These are phyloP conservation scores for Rhegmatorhina hoffmannsi DNA, from an alignment of 2,113 vertebrate species.

Conservation along the genomic window DNA sequence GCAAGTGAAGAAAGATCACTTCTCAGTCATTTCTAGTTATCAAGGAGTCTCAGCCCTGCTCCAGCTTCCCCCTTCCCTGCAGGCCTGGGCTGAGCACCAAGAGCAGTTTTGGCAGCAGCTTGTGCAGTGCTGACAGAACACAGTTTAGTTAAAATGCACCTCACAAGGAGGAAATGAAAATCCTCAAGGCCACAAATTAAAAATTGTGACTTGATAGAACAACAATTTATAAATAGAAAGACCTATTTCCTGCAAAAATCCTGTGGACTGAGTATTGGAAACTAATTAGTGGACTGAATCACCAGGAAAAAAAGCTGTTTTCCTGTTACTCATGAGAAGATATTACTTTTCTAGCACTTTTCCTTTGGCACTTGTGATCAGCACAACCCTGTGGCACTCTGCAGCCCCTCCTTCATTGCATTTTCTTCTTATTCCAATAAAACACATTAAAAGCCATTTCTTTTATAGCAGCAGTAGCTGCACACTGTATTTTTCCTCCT, in stretches of 20 bases:
- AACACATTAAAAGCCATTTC: neutral
- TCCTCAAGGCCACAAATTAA: slow-evolving; percentile 26
- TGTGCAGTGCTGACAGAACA: neutral
- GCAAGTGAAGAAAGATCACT: neutral
- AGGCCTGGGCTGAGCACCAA: neutral
- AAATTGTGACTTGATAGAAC: slow-evolving; percentile 32
- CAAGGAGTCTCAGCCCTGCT: neutral
- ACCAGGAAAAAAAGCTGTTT: neutral
- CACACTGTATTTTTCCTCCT: neutral
- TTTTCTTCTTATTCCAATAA: slow-evolving; percentile 4
- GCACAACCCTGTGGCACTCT: neutral
- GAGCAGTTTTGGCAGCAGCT: neutral
- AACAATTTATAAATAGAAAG: slow-evolving; percentile 30
- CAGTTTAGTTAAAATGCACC: neutral
- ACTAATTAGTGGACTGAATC: slow-evolving; percentile 56
- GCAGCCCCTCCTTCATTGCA: neutral
- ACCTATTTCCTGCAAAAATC: slow-evolving; percentile 37
- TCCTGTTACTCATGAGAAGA: neutral
- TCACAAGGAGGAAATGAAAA: slow-evolving; percentile 34
- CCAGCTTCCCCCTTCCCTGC: neutral
- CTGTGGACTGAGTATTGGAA: neutral
- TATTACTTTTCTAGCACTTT: neutral
- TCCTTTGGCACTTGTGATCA: neutral
- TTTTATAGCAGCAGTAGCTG: neutral
- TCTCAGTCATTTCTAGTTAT: neutral